phyloP scores from a whole-genome alignment of 2,113 vertebrate genomes.

The Cheirogaleus medius region DNA sequence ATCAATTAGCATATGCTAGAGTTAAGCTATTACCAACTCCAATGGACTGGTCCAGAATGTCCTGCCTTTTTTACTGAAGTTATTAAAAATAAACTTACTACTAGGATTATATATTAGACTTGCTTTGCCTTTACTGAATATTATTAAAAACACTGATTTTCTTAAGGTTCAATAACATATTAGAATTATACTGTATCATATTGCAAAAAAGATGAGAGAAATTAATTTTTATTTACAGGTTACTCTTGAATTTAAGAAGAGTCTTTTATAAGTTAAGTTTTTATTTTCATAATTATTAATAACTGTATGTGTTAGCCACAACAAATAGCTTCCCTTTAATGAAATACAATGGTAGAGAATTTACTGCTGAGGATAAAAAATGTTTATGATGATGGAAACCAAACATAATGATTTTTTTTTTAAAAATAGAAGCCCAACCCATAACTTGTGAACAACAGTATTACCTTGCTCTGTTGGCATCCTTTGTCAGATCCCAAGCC shows the following conservation, averaged over 20 bases:
- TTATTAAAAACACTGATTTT: slow-evolving; percentile 42
- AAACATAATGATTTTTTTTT: not conserved
- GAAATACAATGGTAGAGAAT: slow-evolving; percentile 32
- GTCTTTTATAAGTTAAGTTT: slow-evolving; percentile 11
- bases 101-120: slow-evolving; percentile 32
- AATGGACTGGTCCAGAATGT: slow-evolving; percentile 36
- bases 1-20: slow-evolving; percentile 79
- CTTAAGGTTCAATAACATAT: slow-evolving; percentile 36
- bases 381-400: slow-evolving; percentile 37
- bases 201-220: not conserved
- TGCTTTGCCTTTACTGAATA: slow-evolving; percentile 50
- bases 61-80: slow-evolving; percentile 57
- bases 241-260: slow-evolving; percentile 46
- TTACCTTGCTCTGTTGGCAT: slow-evolving; percentile 98
- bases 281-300: slow-evolving; percentile 27
- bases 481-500: slow-evolving; percentile 99
- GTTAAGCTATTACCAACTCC: slow-evolving; percentile 71
- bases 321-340: slow-evolving; percentile 23
- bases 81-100: slow-evolving; percentile 67
- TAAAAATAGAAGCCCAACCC: slow-evolving; percentile 46
- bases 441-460: slow-evolving; percentile 41
- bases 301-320: slow-evolving; percentile 25
- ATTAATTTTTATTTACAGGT: slow-evolving; percentile 21
- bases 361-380: slow-evolving; percentile 44
- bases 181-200: not conserved